A percentile compares a stretch with the other conserved stretches of the same genome.
phyloP scores from a whole-genome alignment of 2,797 vertebrate species.

The Thripadectes ignobilis region DNA sequence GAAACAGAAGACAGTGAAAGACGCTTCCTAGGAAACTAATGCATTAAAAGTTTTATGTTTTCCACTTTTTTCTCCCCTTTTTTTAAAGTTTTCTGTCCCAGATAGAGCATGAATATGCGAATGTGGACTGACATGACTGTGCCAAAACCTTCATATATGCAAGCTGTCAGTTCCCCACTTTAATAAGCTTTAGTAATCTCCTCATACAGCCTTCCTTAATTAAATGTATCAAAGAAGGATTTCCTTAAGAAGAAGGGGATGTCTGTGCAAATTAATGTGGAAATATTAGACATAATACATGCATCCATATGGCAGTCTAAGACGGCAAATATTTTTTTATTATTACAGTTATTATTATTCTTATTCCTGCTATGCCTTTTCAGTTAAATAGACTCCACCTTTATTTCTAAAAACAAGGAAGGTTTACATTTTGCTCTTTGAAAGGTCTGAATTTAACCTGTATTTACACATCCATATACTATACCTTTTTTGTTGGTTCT shows the following conservation, averaged over 20 bases:
- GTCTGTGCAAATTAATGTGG: background rate
- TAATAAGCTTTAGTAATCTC: slow-evolving; percentile 20
- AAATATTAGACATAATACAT: background rate
- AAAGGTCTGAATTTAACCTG: background rate
- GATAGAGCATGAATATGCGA: background rate
- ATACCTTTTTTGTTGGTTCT: slow-evolving; percentile 90
- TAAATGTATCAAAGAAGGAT: slow-evolving; percentile 26
- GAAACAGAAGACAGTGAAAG: background rate
- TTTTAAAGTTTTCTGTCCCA: background rate
- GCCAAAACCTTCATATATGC: background rate
- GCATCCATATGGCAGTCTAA: background rate
- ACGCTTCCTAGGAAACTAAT: background rate
- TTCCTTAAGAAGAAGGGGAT: slow-evolving; percentile 8
- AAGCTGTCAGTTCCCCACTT: background rate
- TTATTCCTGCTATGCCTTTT: background rate
- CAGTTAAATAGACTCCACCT: background rate
- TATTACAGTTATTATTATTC: background rate
- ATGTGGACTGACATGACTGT: background rate
- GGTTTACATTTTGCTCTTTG: background rate
- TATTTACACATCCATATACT: background rate
- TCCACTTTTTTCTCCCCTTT: background rate
- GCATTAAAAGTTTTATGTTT: background rate
- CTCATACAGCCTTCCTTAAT: slow-evolving; percentile 4
- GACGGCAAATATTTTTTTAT: background rate
- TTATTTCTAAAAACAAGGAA: background rate